Percentiles rank a stretch among this genome's conserved stretches.
Conservation (phyloP, 2,113 vertebrate genomes). For the Orycteropus afer region DNA sequence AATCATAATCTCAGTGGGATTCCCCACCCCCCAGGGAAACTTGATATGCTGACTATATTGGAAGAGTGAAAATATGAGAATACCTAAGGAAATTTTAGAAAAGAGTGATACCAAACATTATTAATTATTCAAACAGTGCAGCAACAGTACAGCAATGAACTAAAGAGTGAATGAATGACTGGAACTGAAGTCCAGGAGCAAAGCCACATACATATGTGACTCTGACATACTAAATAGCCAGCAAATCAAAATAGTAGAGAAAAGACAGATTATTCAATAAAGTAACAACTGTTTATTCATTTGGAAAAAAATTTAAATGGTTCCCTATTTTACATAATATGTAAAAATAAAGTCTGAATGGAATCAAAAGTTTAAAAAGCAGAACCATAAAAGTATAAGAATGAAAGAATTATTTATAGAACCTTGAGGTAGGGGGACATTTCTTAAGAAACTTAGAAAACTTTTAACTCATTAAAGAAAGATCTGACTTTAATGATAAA, state of each 20-base stretch:
- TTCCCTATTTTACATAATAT: not conserved
- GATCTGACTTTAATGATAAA: not conserved
- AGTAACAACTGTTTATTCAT: not conserved
- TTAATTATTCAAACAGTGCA: not conserved
- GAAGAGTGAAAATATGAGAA: not conserved
- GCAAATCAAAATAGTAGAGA: not conserved
- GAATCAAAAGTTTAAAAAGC: slow-evolving; percentile 39
- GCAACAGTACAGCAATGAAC: not conserved
- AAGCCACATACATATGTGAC: fast-evolving
- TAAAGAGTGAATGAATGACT: not conserved
- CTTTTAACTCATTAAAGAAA: slow-evolving; percentile 24
- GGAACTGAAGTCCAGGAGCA: not conserved
- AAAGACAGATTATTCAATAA: not conserved
- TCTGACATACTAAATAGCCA: not conserved
- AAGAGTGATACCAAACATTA: not conserved
- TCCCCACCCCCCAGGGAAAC: no score
- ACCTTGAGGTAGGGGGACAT: not conserved
- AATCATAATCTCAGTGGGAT: not conserved
- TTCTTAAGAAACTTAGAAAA: slow-evolving; percentile 29
- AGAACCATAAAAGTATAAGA: slow-evolving; percentile 31
- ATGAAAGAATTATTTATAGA: not conserved
- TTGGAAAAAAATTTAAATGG: slow-evolving; percentile 20
- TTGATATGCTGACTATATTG: not conserved
- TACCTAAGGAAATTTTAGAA: not conserved
- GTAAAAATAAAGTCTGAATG: slow-evolving; percentile 46